phyloP scores from a whole-genome alignment of 2,113 vertebrate genomes.

The Motacilla alba region DNA sequence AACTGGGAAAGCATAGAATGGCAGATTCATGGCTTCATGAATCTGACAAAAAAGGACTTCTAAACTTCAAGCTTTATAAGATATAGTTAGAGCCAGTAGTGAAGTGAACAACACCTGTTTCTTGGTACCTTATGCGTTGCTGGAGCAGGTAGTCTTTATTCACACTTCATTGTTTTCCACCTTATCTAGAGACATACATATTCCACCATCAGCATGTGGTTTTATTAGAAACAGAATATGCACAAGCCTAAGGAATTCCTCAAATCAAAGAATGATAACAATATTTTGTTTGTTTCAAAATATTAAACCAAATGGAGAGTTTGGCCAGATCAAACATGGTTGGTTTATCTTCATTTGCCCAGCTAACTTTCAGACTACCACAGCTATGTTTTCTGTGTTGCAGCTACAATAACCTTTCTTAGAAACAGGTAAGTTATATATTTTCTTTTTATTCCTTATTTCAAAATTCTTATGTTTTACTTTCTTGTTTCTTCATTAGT shows the following conservation, averaged over 20 bases:
- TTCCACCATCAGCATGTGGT: background rate
- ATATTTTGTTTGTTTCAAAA: background rate
- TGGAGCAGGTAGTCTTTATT: background rate
- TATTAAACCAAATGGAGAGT: background rate
- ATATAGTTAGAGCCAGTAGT: background rate
- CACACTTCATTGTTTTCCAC: background rate
- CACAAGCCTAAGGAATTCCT: background rate
- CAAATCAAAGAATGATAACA: background rate
- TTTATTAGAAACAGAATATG: background rate
- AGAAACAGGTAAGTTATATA: rapidly evolving
- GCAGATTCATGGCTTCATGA: background rate
- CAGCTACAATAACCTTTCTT: background rate
- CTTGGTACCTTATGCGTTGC: background rate
- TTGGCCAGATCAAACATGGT: background rate
- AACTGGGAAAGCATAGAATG: background rate
- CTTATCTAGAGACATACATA: background rate
- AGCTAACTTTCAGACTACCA: background rate
- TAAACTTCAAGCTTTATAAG: background rate
- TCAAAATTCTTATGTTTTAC: background rate
- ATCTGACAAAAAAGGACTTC: background rate
- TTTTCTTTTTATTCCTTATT: background rate
- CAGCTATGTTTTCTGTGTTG: background rate
- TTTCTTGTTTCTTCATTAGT: background rate
- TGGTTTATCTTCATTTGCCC: background rate
- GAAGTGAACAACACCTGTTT: background rate